A percentile compares a stretch with the other conserved stretches of the same genome.
phyloP scores from a whole-genome alignment of 2,113 vertebrate species.

The Seriola aureovittata region DNA sequence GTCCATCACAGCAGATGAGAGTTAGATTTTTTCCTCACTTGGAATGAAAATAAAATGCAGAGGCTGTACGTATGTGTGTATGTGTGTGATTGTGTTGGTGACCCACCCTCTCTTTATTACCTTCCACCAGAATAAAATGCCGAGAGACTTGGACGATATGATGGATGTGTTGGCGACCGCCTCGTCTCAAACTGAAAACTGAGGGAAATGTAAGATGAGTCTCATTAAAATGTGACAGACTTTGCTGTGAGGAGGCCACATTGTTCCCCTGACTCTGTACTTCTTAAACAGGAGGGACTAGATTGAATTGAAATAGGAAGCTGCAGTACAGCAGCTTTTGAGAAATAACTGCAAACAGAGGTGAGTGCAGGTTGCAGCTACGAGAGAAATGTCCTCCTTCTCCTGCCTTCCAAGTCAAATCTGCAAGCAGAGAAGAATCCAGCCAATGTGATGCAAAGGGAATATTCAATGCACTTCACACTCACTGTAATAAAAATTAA shows the following conservation, averaged over 20 bases:
- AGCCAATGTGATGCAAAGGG: slow-evolving; percentile 39
- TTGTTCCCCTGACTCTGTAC: slow-evolving; percentile 17
- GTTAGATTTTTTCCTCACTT: background rate
- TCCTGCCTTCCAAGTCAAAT: slow-evolving; percentile 13
- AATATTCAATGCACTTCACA: slow-evolving; percentile 40
- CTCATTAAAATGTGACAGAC: slow-evolving; percentile 63
- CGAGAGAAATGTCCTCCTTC: background rate
- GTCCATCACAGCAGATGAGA: slow-evolving; percentile 8
- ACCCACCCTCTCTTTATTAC: slow-evolving; percentile 19
- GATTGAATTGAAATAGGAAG: slow-evolving; percentile 34
- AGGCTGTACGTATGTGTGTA: background rate
- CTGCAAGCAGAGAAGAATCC: slow-evolving; percentile 22
- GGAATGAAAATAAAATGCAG: background rate
- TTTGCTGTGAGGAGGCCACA: slow-evolving; percentile 20
- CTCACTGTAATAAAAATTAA: slow-evolving; percentile 42
- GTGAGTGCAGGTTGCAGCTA: slow-evolving; percentile 24
- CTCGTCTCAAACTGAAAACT: slow-evolving; percentile 37
- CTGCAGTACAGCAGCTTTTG: slow-evolving; percentile 10
- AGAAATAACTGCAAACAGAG: slow-evolving; percentile 41
- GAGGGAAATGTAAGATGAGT: slow-evolving; percentile 52
- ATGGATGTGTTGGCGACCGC: slow-evolving; percentile 50
- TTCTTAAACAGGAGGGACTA: slow-evolving; percentile 24
- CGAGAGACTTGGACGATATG: slow-evolving; percentile 33
- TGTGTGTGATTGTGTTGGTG: background rate
- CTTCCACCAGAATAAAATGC: slow-evolving; percentile 41